Conservation (phyloP, 1,140 invertebrate species). For the Mamestra configurata region DNA sequence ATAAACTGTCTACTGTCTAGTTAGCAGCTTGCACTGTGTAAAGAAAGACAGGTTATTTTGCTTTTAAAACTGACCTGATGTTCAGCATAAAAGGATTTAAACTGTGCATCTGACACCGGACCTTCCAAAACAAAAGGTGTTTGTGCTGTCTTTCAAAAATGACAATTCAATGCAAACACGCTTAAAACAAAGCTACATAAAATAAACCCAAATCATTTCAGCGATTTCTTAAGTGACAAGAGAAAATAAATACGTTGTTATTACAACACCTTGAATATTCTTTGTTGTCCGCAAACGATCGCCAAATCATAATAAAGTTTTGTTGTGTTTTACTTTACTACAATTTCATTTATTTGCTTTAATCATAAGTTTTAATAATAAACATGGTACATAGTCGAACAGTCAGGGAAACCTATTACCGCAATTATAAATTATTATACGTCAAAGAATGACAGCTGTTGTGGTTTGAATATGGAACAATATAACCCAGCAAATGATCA, state of each 20-base stretch:
- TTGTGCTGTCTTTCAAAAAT: neutral
- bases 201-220: slow-evolving; percentile 20
- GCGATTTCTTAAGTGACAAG: slow-evolving; percentile 21
- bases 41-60: too few species aligned
- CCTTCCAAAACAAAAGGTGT: neutral
- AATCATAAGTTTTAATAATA: neutral
- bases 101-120: neutral
- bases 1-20: too few species aligned
- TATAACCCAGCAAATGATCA: too few species aligned
- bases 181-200: neutral
- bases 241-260: slow-evolving; percentile 37
- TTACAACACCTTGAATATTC: slow-evolving; percentile 24
- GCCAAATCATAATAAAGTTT: neutral
- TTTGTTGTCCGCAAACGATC: slow-evolving; percentile 7
- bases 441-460: too few species aligned
- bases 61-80: neutral
- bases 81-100: neutral
- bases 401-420: too few species aligned
- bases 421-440: too few species aligned
- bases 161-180: neutral
- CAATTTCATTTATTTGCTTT: neutral
- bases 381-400: too few species aligned
- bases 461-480: too few species aligned
- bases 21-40: too few species aligned
- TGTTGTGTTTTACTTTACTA: neutral